Base-by-base conservation (phyloP, 1,140 invertebrate genomes). In the Contarinia nasturtii region DNA sequence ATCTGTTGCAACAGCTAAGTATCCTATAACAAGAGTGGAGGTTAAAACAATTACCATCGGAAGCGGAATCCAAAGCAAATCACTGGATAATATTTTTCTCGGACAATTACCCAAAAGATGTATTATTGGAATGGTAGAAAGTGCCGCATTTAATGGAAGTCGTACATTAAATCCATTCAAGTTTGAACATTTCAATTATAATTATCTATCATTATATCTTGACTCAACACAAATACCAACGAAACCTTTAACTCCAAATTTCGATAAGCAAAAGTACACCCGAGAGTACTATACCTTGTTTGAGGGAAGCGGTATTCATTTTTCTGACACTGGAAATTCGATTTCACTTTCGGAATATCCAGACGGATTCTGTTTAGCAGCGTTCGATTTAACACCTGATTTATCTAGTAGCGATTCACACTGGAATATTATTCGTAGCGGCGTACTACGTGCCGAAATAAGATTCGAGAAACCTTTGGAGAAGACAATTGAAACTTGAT, bases 71-170 rank as follows among this genome's bases (percentile, higher is more conserved):
- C 54, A 57, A 33, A 51, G 53, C 14, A 58, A 64, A 54, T 57
- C 55, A 0, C 18, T 63, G 20, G 57, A 58, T 44, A 65, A 67
- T 48, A 50, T 61, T 4, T 57, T 59, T 46, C 37, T 64, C 7
- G 59, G 59, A 8, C 58, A 61, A 53, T 43, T 66, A 46, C 61
- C 63, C 1, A 61, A 63, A 53, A 46, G 56, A 49, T 56, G 27
- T 27, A 27, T 27, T 27, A 27, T 27, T 27, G 27, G 27, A 5
- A 27, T 27, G 27, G 27, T 27, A 64, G 38, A 58, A 64, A 48
- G 33, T 64, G 45, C 48, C 47, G 57, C 59, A 7, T 67, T 62
- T 48, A 67, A 65, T 49, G 64, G 65, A 18, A 52, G 52, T 51
- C 47, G 47, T 20, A 50, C 15, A 20, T 42, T 50, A 18, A 67